Evolutionary conservation across 53 echinoderm and acorn worm genomes (phyloP), one percentile per base, ranked within the genome.

Genomic region (Hippasteria phrygiana): DNA sequence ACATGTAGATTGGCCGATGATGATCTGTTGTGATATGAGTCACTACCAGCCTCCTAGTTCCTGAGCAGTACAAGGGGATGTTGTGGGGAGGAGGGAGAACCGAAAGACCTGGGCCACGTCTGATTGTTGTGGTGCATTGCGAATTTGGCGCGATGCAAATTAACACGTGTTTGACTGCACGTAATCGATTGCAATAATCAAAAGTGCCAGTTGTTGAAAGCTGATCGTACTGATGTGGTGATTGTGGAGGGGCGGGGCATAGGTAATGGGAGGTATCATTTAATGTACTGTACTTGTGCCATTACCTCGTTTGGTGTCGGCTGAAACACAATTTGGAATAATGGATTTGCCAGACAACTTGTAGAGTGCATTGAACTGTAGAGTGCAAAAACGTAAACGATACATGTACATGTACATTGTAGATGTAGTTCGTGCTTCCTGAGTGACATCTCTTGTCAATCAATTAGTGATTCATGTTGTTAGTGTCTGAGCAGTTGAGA

Each of bases 21-120:
- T 66, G 40, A 85, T 85, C 71, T 85, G 70, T 51, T 51, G 48
- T 70, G 42, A 85, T 64, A 85, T 85, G 85, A 85, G 85, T 85
- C 85, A 85, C 71, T 85, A 36, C 69, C 69, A 67, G 10, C 33
- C 69, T 67, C 36, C 69, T 67, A 16, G 67, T 51, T 31, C 45
- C 27, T n/a, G 5, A 45, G 46, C 22, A 45, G 64, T 32, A 29
- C 24, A 26, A 26, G 45, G 27, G 22, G 74, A 26, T 74, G 47
- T 27, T 47, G 64, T 43, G 74, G 74, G 14, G 27, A 74, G 22
- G 22, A 46, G 28, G 47, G 43, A 45, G 74, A 32, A 16, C 51
- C 32, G 51, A 29, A 22, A 24, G 48, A 46, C 28, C 10, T 43
- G 74, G 43, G 45, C 31, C 26, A 71, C 43, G 76, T 17, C 76